A percentile compares a stretch with the other conserved stretches of the same genome.
Conservation (phyloP, 2,113 vertebrate species). For the Cercopithecus mona region DNA sequence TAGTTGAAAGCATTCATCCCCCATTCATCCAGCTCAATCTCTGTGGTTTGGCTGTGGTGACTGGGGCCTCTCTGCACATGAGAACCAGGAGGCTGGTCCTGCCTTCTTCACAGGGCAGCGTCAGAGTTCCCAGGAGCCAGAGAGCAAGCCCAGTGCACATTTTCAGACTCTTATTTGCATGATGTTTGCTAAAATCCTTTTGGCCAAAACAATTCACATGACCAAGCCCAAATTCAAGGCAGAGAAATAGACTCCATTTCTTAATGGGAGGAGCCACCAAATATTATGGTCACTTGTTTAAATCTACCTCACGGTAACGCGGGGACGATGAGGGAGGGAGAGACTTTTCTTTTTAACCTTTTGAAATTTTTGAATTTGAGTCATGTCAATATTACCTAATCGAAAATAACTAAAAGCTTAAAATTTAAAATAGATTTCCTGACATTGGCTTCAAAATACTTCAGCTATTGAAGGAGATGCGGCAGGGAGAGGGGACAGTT, state of each 20-base stretch:
- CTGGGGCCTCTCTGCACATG: not conserved
- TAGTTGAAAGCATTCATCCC: not conserved
- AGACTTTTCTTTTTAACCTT: not conserved
- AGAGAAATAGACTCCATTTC: not conserved
- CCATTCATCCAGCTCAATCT: not conserved
- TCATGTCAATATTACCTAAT: not conserved
- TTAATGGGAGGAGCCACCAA: not conserved
- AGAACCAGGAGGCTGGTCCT: too few species aligned
- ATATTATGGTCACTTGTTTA: not conserved
- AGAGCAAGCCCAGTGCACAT: not conserved
- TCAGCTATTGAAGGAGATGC: not conserved
- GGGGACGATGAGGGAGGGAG: not conserved
- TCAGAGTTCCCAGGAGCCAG: not conserved
- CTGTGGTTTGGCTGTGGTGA: not conserved
- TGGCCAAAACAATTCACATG: not conserved
- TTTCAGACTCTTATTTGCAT: not conserved
- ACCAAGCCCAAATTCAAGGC: not conserved
- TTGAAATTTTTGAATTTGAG: not conserved
- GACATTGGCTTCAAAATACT: not conserved
- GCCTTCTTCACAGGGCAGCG: not conserved
- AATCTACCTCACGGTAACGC: not conserved
- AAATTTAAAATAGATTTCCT: not conserved
- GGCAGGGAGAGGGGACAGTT: not conserved
- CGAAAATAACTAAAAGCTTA: not conserved
- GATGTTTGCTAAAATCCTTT: not conserved